Evolutionary conservation across 2,888 invertebrate species (phyloP), one percentile per base, ranked within the genome.

Genomic region (Dione vanillae): DNA sequence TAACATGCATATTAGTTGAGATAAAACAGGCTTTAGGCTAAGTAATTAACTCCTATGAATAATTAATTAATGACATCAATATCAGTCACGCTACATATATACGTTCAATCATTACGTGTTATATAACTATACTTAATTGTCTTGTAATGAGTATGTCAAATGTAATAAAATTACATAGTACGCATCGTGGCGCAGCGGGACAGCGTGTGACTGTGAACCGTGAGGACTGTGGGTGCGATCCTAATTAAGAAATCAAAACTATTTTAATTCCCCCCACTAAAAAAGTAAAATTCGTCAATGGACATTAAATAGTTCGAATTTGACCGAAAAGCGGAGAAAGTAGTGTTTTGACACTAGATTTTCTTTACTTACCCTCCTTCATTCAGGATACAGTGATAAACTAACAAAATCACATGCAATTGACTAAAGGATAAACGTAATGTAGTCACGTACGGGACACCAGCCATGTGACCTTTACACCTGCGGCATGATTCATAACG

Each of bases 401-500:
- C 27, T 35, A 14, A 27, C 20, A 40, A 35, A 64, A 6, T 9
- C 51, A 5, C n/a, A 54, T 7, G n/a, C 27, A 8, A 35, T 47
- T 54, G 43, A 52, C 37, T 20, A 64, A 62, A 45, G 37, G 19
- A 68, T 68, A 52, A 35, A 52, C 52, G 43, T 27, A 47, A 61
- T 61, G 47, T 16, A 45, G 45, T 64, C 62, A n/a, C 64, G 67
- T 58, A 65, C 61, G 43, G 35, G 58, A 58, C 61, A 66, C 40
- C 43, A 10, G 27, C 40, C 56, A 49, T 41, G 49, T 56, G 74
- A 74, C 72, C 74, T 74, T 72, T 70, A 72, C 74, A 75, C 74
- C 72, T 73, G 69, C 58, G 41, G 51, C 66, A 47, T 72, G 70
- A 76, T 67, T 76, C 72, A 73, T 72, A 75, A 69, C 74, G 54